Conservation (phyloP, 2,888 invertebrate species). For the Autographa pulchrina region DNA sequence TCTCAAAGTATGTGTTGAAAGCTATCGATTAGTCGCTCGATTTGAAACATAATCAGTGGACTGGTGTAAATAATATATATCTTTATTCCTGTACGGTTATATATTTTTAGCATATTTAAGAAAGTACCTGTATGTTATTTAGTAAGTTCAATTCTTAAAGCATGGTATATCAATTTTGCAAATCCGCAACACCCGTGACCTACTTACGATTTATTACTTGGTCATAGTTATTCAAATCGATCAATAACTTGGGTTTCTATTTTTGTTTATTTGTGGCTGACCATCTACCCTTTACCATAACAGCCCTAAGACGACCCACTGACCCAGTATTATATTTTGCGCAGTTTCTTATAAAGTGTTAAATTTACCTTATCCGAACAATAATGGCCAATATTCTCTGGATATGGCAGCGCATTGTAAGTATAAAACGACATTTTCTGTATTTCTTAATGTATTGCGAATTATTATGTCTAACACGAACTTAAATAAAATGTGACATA, state of each 20-base stretch:
- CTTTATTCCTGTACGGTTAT: too few relatives aligned
- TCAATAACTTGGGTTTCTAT: slow-evolving; percentile 34
- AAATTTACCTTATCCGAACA: slow-evolving; percentile 11
- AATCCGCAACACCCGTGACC: slow-evolving; percentile 24
- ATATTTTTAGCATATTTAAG: not conserved
- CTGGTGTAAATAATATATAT: not conserved
- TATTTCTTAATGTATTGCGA: not conserved
- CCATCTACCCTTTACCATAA: not conserved
- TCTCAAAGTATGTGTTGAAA: not conserved
- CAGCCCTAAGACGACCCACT: too few relatives aligned
- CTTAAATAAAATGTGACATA: not conserved
- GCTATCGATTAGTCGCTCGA: slow-evolving; percentile 9
- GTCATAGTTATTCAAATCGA: slow-evolving; percentile 39
- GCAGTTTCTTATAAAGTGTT: not conserved
- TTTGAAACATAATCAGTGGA: slow-evolving; percentile 15
- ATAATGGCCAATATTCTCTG: slow-evolving; percentile 77
- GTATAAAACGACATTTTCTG: slow-evolving; percentile 55
- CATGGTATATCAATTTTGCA: slow-evolving; percentile 9
- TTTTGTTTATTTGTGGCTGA: slow-evolving; percentile 23
- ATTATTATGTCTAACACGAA: not conserved
- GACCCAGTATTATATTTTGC: slow-evolving; percentile 5
- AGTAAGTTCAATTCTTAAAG: not conserved
- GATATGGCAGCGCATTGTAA: slow-evolving; percentile 79
- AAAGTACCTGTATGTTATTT: not conserved
- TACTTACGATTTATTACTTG: slow-evolving; percentile 54